Base-by-base conservation (phyloP, 2,888 invertebrate species). In the Hydraecia micacea region DNA sequence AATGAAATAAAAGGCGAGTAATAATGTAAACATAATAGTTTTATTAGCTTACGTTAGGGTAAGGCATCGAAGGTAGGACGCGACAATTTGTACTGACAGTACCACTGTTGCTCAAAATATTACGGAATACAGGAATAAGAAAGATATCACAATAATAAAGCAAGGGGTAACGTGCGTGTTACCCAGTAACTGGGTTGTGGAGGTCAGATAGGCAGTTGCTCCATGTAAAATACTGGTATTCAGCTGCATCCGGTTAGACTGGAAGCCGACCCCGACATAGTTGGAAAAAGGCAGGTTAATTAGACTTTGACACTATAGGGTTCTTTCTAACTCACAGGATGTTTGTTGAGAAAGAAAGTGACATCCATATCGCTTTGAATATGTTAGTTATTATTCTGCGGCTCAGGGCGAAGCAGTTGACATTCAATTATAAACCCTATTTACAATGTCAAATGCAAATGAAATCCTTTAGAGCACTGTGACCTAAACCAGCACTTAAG, bases 61-160 rank as follows among this genome's bases (percentile, higher is more conserved):
- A 91, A 89, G 90, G 91, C 91, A 90, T 85, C 80, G 80, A 88
- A 88, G 86, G 84, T 84, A 86, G 89, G 88, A 84, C 86, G 84
- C 80, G 85, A 85, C 85, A 75, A 63, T 88, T 86, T 88, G 86
- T 88, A 88, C 88, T 84, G 81, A 77, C 49, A 63, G 87, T 85
- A 87, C 85, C 66, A 73, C 75, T 77, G 60, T 72, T 74, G 81
- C 69, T 77, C 46, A 36, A 68, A 32, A 39, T 60, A 60, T n/a
- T 32, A n/a, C 49, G 36, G 42, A 67, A 36, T 6, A 18, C 13
- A 49, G 66, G 36, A 63, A 73, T 55, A 46, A 81, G 75, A 74
- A 42, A 70, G 58, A 74, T 80, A 60, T 68, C n/a, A 68, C 69
- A 58, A 15, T 0, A 2, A 39, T 6, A 68, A 11, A 71, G 0